Conservation (phyloP, 2,113 vertebrate genomes). For the Myotis lucifugus region DNA sequence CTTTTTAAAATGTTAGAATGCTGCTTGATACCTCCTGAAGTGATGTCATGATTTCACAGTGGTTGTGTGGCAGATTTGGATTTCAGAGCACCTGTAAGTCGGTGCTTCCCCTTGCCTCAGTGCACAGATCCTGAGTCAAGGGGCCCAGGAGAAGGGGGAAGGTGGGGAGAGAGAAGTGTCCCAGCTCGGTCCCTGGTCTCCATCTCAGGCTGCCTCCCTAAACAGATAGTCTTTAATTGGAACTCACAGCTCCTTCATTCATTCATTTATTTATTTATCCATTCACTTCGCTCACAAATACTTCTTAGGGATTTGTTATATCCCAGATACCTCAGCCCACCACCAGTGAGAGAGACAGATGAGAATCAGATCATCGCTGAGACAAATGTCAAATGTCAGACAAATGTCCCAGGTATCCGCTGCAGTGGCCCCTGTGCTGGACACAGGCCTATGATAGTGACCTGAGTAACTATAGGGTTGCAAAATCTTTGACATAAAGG, state of each 20-base stretch:
- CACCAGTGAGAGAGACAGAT: background rate
- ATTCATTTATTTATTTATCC: background rate
- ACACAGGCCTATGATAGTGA: background rate
- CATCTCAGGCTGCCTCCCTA: background rate
- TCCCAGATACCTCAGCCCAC: background rate
- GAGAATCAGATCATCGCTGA: background rate
- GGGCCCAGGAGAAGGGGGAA: background rate
- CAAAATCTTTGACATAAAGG: background rate
- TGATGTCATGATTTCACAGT: background rate
- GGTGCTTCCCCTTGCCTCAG: accelerated
- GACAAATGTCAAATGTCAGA: background rate
- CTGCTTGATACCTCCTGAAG: accelerated
- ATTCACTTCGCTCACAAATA: background rate
- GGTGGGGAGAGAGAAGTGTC: background rate
- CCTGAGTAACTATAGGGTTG: background rate
- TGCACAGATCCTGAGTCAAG: background rate
- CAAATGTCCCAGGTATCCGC: accelerated
- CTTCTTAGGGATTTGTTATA: background rate
- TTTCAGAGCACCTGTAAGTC: accelerated
- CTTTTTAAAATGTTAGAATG: too few relatives aligned
- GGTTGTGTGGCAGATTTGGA: background rate
- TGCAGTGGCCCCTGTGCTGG: background rate
- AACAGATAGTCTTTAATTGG: background rate
- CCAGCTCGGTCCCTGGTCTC: background rate
- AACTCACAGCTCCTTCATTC: background rate